Conservation (phyloP, 2,113 vertebrate species). For the Hippopotamus amphibius region DNA sequence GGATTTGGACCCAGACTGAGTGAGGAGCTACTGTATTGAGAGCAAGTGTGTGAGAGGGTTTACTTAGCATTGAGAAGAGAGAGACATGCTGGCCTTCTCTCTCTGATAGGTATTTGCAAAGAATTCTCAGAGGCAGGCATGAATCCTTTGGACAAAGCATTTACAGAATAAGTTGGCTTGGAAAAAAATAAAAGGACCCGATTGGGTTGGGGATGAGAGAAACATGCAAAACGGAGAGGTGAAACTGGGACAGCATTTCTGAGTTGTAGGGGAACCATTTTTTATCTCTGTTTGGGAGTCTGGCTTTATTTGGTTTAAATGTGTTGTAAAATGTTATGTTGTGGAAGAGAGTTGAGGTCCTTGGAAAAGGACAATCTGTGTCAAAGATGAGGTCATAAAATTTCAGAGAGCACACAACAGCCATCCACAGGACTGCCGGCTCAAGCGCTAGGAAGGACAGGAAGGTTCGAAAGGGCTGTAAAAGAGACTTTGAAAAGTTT, state of each 20-base stretch:
- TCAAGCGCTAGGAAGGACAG: background rate
- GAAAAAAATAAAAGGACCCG: slow-evolving; percentile 13
- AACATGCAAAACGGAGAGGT: background rate
- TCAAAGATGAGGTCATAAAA: slow-evolving; percentile 59
- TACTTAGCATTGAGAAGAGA: background rate
- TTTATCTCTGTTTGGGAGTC: slow-evolving; percentile 19
- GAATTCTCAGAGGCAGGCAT: slow-evolving; percentile 45
- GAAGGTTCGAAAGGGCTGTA: background rate
- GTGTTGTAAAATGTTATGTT: slow-evolving; percentile 58
- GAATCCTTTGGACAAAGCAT: slow-evolving; percentile 43
- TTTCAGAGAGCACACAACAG: background rate
- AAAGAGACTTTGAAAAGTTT: background rate
- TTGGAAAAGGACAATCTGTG: slow-evolving; percentile 37
- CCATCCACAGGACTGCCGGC: background rate
- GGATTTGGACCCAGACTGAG: slow-evolving; percentile 28
- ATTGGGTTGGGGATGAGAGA: background rate
- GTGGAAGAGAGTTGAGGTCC: slow-evolving; percentile 33
- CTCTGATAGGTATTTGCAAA: slow-evolving; percentile 26
- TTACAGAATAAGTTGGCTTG: slow-evolving; percentile 42
- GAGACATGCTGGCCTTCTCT: background rate
- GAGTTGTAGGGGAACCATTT: slow-evolving; percentile 32
- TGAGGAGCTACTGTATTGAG: background rate
- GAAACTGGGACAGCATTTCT: background rate
- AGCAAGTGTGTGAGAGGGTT: background rate
- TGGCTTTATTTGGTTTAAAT: slow-evolving; percentile 57